Conservation (phyloP, 2,888 invertebrate species). For the Omphaloscelis lunosa region DNA sequence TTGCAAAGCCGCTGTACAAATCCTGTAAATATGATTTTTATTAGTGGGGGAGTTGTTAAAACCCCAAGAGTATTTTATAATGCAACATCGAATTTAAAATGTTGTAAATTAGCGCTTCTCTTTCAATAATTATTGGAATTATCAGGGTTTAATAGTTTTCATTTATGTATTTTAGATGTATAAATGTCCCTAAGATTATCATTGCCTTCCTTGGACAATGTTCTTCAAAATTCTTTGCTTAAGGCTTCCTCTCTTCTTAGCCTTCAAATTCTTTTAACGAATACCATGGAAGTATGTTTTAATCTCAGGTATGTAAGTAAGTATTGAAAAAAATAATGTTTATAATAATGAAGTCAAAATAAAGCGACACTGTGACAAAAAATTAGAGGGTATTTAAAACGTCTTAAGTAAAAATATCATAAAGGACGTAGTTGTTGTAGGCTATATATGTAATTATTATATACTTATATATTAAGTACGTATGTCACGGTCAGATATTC, state of each 20-base stretch:
- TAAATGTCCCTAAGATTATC: slow-evolving; percentile 75
- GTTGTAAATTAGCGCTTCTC: slow-evolving; percentile 87
- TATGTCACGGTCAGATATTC: slow-evolving; percentile 55
- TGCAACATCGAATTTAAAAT: slow-evolving; percentile 89
- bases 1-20: slow-evolving; percentile 66
- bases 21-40: slow-evolving; percentile 72
- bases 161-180: slow-evolving; percentile 83
- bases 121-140: slow-evolving; percentile 88
- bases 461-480: slow-evolving; percentile 59
- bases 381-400: slow-evolving; percentile 83
- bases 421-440: slow-evolving; percentile 88
- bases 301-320: slow-evolving; percentile 82
- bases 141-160: slow-evolving; percentile 89
- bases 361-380: slow-evolving; percentile 90
- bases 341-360: slow-evolving; percentile 89
- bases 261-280: slow-evolving; percentile 70
- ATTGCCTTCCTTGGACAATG: slow-evolving; percentile 76
- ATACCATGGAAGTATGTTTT: slow-evolving; percentile 76
- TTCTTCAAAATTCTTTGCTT: slow-evolving; percentile 82
- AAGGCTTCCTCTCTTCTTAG: slow-evolving; percentile 83
- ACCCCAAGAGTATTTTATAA: slow-evolving; percentile 82
- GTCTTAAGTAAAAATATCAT: slow-evolving; percentile 88
- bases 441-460: slow-evolving; percentile 70
- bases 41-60: slow-evolving; percentile 74
- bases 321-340: slow-evolving; percentile 84